These are phyloP conservation scores for Pocillopora damicornis DNA, from an alignment of 64 coral and sea anemone genomes.

Conservation along the genomic window DNA sequence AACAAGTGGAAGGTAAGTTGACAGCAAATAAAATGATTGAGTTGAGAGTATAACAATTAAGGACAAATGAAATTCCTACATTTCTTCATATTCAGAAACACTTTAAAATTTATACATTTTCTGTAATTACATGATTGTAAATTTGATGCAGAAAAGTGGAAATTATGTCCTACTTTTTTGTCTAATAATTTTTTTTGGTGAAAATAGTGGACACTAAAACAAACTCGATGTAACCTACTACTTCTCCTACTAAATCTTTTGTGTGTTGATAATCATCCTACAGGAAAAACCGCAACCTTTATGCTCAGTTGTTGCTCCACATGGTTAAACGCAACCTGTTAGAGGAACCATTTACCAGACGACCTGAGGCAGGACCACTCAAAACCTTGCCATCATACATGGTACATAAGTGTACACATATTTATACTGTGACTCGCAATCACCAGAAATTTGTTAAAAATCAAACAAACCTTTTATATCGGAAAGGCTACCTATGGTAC, in stretches of 20 bases:
- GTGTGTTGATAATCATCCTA: not conserved
- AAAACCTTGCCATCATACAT: conserved; percentile 84
- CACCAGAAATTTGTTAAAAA: too few species aligned
- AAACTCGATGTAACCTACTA: too few species aligned
- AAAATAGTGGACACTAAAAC: not conserved
- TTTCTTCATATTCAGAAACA: too few species aligned
- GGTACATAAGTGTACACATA: conserved; percentile 21
- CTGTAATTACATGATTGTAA: too few species aligned
- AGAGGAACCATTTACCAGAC: conserved; percentile 88
- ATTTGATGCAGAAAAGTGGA: too few species aligned
- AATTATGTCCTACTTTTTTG: too few species aligned
- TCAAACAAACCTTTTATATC: too few species aligned
- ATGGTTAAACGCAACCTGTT: conserved; percentile 80
- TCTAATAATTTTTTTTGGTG: not conserved
- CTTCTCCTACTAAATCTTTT: not conserved
- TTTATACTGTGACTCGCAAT: not conserved
- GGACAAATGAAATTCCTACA: too few species aligned
- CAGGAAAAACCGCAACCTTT: conserved; percentile 91
- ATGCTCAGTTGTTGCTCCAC: conserved; percentile 82
- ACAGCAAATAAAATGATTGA: not conserved
- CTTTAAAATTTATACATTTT: too few species aligned
- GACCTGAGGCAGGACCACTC: conserved; percentile 81
- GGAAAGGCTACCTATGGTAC: too few species aligned
- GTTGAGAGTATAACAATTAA: too few species aligned
- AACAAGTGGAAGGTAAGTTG: conserved; percentile 48